Evolutionary conservation across 2,888 invertebrate species (phyloP).

Genomic region (Amblyjoppa proteus): DNA sequence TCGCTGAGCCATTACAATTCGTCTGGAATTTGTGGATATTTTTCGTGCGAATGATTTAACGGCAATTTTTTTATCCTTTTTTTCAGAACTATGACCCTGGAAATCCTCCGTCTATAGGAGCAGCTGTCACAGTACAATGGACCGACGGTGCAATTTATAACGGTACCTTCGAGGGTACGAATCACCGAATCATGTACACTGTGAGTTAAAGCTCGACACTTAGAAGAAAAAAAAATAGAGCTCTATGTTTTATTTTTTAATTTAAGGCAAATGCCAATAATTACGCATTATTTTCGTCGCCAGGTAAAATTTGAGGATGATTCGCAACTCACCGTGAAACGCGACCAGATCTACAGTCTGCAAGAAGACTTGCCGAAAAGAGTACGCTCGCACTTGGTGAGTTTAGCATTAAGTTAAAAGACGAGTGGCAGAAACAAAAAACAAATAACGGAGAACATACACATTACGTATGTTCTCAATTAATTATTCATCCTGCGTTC

Average conservation of each 20-base stretch:
- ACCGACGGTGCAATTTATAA: slow-evolving; percentile 85
- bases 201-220: slow-evolving; percentile 73
- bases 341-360: slow-evolving; percentile 86
- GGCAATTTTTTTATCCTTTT: slow-evolving; percentile 1
- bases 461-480: neutral
- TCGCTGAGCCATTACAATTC: neutral
- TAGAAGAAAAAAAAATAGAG: too few relatives aligned
- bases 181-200: slow-evolving; percentile 83
- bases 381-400: slow-evolving; percentile 86
- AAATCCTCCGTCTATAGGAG: slow-evolving; percentile 84
- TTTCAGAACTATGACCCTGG: slow-evolving; percentile 79
- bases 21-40: neutral
- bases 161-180: slow-evolving; percentile 85
- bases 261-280: neutral
- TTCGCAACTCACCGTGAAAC: slow-evolving; percentile 85
- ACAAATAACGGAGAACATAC: slow-evolving; percentile 36
- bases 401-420: slow-evolving; percentile 78
- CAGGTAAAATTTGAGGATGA: slow-evolving; percentile 86
- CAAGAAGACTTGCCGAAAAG: slow-evolving; percentile 87
- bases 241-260: neutral
- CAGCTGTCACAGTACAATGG: slow-evolving; percentile 87
- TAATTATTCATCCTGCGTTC: slow-evolving; percentile 58
- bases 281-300: slow-evolving; percentile 61
- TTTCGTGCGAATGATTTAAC: neutral
- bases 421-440: slow-evolving; percentile 55